Evolutionary conservation across 2,888 invertebrate species (phyloP).

Genomic region (Scaptomyza flava): DNA sequence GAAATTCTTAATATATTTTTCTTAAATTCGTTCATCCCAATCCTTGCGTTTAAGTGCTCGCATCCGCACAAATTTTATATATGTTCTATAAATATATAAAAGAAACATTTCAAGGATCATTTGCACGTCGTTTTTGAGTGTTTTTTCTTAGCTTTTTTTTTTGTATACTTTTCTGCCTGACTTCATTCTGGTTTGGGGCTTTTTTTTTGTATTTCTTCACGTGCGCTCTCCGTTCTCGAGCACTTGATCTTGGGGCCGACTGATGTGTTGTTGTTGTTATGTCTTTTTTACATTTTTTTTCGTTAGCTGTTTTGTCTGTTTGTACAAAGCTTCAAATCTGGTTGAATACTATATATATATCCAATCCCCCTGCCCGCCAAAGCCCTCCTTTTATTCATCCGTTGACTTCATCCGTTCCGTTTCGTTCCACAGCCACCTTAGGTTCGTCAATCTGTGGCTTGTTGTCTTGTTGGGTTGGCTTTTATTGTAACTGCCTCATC

Average conservation of each 20-base stretch:
- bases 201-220: not conserved
- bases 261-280: constrained; percentile 47
- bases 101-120: constrained; percentile 71
- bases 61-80: constrained; percentile 6
- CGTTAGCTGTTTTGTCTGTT: constrained; percentile 73
- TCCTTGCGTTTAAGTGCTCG: constrained; percentile 8
- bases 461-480: constrained; percentile 41
- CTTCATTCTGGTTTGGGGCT: constrained; percentile 3
- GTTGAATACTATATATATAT: constrained; percentile 42
- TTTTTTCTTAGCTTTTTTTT: constrained; percentile 42
- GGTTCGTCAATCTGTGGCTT: constrained; percentile 73
- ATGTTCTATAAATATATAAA: constrained; percentile 22
- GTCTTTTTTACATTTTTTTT: constrained; percentile 29
- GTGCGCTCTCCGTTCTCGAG: constrained; percentile 51
- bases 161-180: constrained; percentile 1
- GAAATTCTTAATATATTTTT: not conserved
- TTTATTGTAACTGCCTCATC: constrained; percentile 75
- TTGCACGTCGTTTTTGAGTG: constrained; percentile 68
- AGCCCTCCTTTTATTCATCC: constrained; percentile 2
- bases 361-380: not conserved
- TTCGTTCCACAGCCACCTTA: constrained; percentile 43
- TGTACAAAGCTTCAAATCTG: constrained; percentile 79
- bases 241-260: constrained; percentile 70
- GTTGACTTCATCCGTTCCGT: constrained; percentile 43
- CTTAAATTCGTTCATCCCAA: not conserved